Evolutionary conservation across 2,888 invertebrate genomes (phyloP).

Genomic region (Limulus polyphemus): DNA sequence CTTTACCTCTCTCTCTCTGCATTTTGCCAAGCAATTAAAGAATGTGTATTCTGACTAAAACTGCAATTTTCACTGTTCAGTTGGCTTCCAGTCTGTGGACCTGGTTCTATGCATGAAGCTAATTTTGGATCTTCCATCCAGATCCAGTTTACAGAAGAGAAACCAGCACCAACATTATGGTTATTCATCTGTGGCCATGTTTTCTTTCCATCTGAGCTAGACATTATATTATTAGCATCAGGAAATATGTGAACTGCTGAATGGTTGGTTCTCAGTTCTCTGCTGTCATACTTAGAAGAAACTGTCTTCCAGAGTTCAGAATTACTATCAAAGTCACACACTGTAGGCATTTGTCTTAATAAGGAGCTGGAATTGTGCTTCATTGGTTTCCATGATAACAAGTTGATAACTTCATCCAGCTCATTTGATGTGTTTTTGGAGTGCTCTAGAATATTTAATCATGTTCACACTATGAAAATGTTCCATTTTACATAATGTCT

Average conservation of each 20-base stretch:
- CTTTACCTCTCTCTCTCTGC: too few relatives aligned
- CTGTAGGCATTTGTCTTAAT: not conserved
- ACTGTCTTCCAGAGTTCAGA: not conserved
- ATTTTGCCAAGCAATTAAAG: too few relatives aligned
- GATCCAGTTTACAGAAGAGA: too few relatives aligned
- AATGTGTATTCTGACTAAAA: too few relatives aligned
- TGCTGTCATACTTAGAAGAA: not conserved
- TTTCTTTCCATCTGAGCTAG: conserved; percentile 2
- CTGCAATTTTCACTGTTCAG: conserved; percentile 1
- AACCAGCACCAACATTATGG: too few relatives aligned
- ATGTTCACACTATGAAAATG: too few relatives aligned
- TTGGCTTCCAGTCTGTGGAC: not conserved
- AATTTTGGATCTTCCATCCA: too few relatives aligned
- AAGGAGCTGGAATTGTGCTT: conserved; percentile 4
- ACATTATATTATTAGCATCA: not conserved
- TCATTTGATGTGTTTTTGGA: conserved; percentile 2
- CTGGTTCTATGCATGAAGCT: too few relatives aligned
- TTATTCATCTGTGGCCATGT: conserved; percentile 2
- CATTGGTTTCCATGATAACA: conserved; percentile 17
- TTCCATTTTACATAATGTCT: too few relatives aligned
- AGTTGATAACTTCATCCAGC: conserved; percentile 21
- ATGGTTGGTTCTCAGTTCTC: not conserved
- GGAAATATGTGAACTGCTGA: conserved; percentile 2
- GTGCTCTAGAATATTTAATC: too few relatives aligned
- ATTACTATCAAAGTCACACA: not conserved